These are phyloP conservation scores for Nephrotoma flavescens DNA, from an alignment of 2,888 invertebrate genomes.

Conservation along the genomic window DNA sequence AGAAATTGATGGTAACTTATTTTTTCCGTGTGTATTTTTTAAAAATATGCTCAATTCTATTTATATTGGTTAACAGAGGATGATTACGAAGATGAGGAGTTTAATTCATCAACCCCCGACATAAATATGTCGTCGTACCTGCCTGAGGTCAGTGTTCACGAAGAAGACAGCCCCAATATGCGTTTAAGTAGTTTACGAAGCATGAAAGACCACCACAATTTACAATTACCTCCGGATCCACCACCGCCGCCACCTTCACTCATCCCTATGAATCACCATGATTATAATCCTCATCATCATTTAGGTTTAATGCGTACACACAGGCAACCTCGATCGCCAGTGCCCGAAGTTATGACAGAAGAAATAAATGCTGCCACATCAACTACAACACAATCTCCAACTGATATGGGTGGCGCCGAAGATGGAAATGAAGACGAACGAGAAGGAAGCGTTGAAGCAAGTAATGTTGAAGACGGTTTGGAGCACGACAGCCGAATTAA, in stretches of 20 bases:
- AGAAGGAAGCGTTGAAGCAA: neutral
- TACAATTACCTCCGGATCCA: neutral
- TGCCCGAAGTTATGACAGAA: neutral
- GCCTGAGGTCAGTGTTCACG: neutral
- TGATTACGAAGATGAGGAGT: neutral
- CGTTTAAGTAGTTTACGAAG: neutral
- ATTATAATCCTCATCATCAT: neutral
- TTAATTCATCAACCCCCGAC: neutral
- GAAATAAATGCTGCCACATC: neutral
- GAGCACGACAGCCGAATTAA: neutral
- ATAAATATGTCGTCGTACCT: neutral
- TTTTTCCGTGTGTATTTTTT: neutral
- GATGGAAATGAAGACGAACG: neutral
- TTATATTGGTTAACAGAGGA: neutral
- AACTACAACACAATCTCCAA: neutral
- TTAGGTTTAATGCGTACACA: neutral
- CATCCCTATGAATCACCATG: neutral
- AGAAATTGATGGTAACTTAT: neutral
- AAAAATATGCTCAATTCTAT: neutral
- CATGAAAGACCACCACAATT: neutral
- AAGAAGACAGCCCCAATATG: neutral
- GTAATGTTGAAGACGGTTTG: neutral
- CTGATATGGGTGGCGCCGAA: neutral
- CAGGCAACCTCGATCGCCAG: neutral
- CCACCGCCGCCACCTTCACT: neutral